phyloP scores from a whole-genome alignment of 2,113 vertebrate genomes.

The Choloepus hoffmanni region DNA sequence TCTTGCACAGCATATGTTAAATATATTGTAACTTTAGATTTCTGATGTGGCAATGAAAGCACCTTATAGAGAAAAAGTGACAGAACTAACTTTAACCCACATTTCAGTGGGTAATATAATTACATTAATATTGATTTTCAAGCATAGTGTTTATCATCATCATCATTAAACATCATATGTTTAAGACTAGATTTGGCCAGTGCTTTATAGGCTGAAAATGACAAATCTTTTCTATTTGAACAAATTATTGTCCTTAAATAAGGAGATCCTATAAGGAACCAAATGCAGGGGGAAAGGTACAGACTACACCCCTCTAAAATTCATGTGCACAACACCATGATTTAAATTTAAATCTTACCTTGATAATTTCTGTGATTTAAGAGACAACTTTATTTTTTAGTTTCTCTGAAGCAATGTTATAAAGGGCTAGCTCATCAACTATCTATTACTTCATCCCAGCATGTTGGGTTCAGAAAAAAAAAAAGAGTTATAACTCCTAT shows the following conservation, averaged over 20 bases:
- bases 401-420: slow-evolving; percentile 74
- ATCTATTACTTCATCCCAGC: slow-evolving; percentile 78
- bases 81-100: background rate
- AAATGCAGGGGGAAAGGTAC: background rate
- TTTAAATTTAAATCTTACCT: slow-evolving; percentile 58
- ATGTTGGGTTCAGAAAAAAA: slow-evolving; percentile 54
- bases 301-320: background rate
- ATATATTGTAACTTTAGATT: background rate
- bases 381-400: slow-evolving; percentile 45
- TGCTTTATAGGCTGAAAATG: slow-evolving; percentile 8
- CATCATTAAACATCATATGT: background rate
- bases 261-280: background rate
- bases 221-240: background rate
- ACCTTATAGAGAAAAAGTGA: background rate
- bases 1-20: background rate
- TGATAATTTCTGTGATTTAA: slow-evolving; percentile 62
- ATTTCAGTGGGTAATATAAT: background rate
- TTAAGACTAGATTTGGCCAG: background rate
- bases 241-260: background rate
- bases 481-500: slow-evolving; percentile 79
- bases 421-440: slow-evolving; percentile 67
- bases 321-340: background rate
- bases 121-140: slow-evolving; percentile 1
- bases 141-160: background rate
- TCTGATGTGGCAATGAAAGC: background rate